Conservation (phyloP, 2,888 invertebrate genomes). For the Amblyteles armatorius region DNA sequence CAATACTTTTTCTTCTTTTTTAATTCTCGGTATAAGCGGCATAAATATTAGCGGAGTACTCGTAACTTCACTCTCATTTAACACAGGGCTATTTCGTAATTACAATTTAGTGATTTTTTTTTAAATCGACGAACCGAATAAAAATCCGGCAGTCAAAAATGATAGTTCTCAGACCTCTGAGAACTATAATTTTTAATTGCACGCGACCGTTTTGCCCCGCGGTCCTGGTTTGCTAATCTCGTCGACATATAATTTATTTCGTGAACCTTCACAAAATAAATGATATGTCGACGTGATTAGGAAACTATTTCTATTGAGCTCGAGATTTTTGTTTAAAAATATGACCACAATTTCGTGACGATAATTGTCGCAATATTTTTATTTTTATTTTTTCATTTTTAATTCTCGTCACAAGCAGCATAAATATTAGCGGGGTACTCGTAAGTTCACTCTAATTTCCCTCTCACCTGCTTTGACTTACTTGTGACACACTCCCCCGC, state of each 20-base stretch:
- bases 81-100: conserved; percentile 20
- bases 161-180: background rate
- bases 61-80: conserved; percentile 64
- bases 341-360: background rate
- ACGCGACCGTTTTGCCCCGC: no score
- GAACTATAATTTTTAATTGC: no score
- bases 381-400: background rate
- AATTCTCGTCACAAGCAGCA: conserved; percentile 13
- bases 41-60: conserved; percentile 50
- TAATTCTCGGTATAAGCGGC: conserved; percentile 17
- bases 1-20: background rate
- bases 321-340: background rate
- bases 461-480: conserved; percentile 66
- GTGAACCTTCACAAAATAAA: background rate
- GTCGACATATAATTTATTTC: no score
- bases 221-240: no score
- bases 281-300: background rate
- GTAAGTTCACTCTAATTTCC: conserved; percentile 66
- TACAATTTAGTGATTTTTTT: background rate
- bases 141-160: conserved; percentile 8
- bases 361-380: background rate
- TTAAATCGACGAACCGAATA: background rate
- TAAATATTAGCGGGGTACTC: conserved; percentile 51
- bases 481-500: conserved; percentile 63
- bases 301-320: no score